Evolutionary conservation across 2,888 invertebrate genomes (phyloP).

Genomic region (Apomyelois bistriatella): DNA sequence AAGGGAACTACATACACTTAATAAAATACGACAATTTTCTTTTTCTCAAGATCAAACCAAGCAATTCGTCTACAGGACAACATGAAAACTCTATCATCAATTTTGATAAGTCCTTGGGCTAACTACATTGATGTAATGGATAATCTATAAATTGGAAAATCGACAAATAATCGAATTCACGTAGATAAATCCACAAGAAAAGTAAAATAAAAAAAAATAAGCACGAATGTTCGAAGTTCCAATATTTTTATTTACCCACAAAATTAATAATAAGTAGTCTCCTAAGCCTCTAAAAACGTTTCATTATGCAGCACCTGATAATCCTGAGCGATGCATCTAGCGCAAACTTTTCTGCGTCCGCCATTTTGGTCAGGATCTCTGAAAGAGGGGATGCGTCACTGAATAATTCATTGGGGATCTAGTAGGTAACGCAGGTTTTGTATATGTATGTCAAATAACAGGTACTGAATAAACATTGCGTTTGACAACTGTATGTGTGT

Average conservation of each 20-base stretch:
- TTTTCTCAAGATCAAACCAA: no score
- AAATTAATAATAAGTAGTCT: neutral
- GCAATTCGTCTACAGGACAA: no score
- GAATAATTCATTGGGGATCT: slow-evolving; percentile 10
- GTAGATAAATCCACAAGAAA: no score
- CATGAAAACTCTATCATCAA: no score
- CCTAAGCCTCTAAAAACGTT: neutral
- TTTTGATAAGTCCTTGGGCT: no score
- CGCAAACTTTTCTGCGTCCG: slow-evolving; percentile 39
- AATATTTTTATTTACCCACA: neutral
- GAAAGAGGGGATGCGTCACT: slow-evolving; percentile 11
- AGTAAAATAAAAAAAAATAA: no score
- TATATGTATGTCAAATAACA: slow-evolving; percentile 10
- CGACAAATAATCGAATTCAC: no score
- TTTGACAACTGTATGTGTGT: neutral
- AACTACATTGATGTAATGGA: no score
- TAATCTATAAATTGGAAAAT: no score
- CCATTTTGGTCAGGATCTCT: slow-evolving; percentile 42
- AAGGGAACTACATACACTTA: no score
- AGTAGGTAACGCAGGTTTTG: slow-evolving; percentile 6
- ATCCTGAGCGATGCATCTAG: slow-evolving; percentile 42
- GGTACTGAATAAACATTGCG: slow-evolving; percentile 3
- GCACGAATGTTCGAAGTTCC: no score
- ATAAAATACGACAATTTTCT: no score
- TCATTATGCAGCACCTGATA: slow-evolving; percentile 48